Evolutionary conservation across 2,888 invertebrate species (phyloP).

Genomic region (Temnothorax ravouxi): DNA sequence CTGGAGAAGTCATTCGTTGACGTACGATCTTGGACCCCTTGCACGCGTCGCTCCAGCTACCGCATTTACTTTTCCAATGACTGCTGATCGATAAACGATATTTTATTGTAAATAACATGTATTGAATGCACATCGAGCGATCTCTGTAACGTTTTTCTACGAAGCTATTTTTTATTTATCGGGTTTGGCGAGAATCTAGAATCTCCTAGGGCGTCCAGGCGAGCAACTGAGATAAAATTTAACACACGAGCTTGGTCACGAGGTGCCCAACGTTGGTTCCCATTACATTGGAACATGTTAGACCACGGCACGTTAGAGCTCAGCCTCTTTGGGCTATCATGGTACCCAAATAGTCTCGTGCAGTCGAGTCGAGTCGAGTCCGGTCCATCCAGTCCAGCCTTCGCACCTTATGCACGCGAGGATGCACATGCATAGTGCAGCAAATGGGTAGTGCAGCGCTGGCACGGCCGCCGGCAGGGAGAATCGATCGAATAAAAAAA

Average conservation of each 20-base stretch:
- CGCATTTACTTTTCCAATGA: not conserved
- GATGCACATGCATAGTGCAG: slow-evolving; percentile 76
- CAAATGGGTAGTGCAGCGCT: slow-evolving; percentile 68
- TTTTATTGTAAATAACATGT: not conserved
- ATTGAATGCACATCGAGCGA: not conserved
- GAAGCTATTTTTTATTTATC: slow-evolving; percentile 21
- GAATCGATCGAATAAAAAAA: slow-evolving; percentile 80
- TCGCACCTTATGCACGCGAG: slow-evolving; percentile 76
- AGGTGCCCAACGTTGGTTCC: slow-evolving; percentile 48
- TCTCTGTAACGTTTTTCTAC: not conserved
- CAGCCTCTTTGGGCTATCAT: slow-evolving; percentile 71
- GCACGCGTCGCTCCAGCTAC: not conserved
- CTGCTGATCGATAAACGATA: not conserved
- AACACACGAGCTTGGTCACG: slow-evolving; percentile 37
- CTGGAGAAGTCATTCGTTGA: slow-evolving; percentile 66
- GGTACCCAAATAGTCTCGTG: slow-evolving; percentile 73
- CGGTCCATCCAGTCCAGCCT: slow-evolving; percentile 71
- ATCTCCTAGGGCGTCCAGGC: slow-evolving; percentile 26
- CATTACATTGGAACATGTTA: slow-evolving; percentile 63
- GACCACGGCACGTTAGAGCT: slow-evolving; percentile 76
- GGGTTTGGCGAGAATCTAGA: slow-evolving; percentile 19
- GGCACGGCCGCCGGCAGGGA: slow-evolving; percentile 67
- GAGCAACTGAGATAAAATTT: slow-evolving; percentile 47
- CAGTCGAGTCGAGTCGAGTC: slow-evolving; percentile 68
- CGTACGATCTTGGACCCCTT: slow-evolving; percentile 15